Evolutionary conservation across 2,797 vertebrate species (phyloP), one percentile per base, ranked within the genome.

Genomic region (Siniperca obscura): DNA sequence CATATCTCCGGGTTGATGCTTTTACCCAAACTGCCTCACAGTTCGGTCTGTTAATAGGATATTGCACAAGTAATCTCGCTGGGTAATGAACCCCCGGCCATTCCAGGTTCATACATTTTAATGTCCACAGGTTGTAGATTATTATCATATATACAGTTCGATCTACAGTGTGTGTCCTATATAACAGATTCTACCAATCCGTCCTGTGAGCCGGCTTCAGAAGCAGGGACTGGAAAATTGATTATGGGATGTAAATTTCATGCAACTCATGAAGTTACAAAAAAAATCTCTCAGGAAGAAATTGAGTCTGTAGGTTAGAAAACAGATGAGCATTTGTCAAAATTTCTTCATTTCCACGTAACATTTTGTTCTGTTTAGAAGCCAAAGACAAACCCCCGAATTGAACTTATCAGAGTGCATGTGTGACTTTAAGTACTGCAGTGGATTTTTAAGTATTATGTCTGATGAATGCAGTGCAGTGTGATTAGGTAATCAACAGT

Each of bases 401-500:
- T 36, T 40, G 3, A 74, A 55, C 48, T 44, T 34, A 5, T 25
- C 40, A 14, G 44, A 38, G 30, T 5, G 0, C 11, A 1, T 3
- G 34, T 30, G 48, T 70, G 53, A 27, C 36, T 70, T 25, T 7
- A 11, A 27, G 36, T 7, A 0, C 68, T 56, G 36, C 30, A n/a
- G 46, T n/a, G 3, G 7, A 1, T 22, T 40, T 38, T 40, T 0
- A 11, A 48, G 42, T 38, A 8, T 67, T 10, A 7, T 16, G 44
- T 52, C 11, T 48, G 60, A 53, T 36, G 40, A 44, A 21, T 7
- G 56, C 46, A 16, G 46, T 22, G 57, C 50, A 8, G 53, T 16
- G 36, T 53, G 68, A 71, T 70, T n/a, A 70, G 38, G 14, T 59
- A 76, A 70, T 53, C 61, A 34, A 4, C 38, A 22, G 46, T 13